Base-by-base conservation (phyloP, 2,113 vertebrate genomes). In the Notechis scutatus region DNA sequence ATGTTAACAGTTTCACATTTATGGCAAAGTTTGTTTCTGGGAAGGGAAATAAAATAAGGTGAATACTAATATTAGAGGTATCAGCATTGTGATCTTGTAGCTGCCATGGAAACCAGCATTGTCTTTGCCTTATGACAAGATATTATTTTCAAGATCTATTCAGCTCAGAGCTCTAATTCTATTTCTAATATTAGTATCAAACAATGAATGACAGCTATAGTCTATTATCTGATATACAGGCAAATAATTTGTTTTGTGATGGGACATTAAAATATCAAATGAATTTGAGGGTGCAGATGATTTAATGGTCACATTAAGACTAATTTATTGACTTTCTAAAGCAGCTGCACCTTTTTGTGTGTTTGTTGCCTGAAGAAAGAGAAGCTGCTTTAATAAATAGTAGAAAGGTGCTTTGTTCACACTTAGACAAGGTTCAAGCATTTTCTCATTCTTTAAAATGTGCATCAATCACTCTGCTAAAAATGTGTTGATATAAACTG, bases 101-200 rank as follows among this genome's bases (percentile, higher is more conserved):
- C 96, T 97, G 21, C 95, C 93, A 95, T 96, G 94, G 97, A 88
- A 97, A 97, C 96, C 15, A 95, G 89, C 21, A 92, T 91, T 94
- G 59, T 88, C 54, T 95, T 97, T 97, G 94, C 89, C 52, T 64
- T 94, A 5, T 94, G 93, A 97, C 96, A 94, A 97, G 94, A 94
- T 93, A 94, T 5, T 93, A 93, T 85, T 89, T 69, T 93, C 88
- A 39, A 64, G 54, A 18, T 55, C 52, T 95, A 94, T 93, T 95
- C 87, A 95, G 47, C 61, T 57, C 55, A 89, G 93, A 95, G 87
- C 50, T 92, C 95, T 93, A 93, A 85, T 59, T 47, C 54, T 57
- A 92, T 42, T 88, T 93, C 42, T 11, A 90, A 93, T 91, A 59
- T 88, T 90, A 94, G 54, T 94, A 3, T 34, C 54, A n/a, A 54